These are phyloP conservation scores for Melanostigma gelatinosum DNA, from an alignment of 2,113 vertebrate species.

Conservation along the genomic window DNA sequence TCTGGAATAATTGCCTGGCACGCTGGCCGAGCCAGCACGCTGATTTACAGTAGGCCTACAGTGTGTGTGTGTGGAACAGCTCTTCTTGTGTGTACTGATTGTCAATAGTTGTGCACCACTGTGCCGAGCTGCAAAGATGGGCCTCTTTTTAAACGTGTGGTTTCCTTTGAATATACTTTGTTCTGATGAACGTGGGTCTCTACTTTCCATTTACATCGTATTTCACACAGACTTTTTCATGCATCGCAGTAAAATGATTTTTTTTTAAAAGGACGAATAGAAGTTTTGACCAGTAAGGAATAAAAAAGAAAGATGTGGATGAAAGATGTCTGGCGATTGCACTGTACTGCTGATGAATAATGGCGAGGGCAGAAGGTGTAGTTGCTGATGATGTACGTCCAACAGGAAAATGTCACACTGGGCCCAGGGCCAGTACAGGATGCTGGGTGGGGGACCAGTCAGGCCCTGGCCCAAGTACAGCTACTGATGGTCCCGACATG, in stretches of 20 bases:
- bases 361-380: background rate
- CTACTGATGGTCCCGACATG: background rate
- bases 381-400: constrained; percentile 2
- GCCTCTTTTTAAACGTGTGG: background rate
- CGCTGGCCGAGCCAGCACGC: constrained; percentile 8
- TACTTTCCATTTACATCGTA: background rate
- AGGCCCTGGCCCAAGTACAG: background rate
- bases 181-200: background rate
- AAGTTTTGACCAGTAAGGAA: background rate
- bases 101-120: background rate
- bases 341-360: background rate
- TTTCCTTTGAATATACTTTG: background rate
- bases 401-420: background rate
- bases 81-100: constrained; percentile 21
- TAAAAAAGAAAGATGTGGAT: background rate
- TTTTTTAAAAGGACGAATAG: background rate
- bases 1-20: constrained; percentile 26
- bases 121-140: background rate
- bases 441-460: background rate
- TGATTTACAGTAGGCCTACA: constrained; percentile 4
- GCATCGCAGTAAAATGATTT: background rate
- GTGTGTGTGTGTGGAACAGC: constrained; percentile 1
- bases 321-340: background rate
- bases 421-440: constrained; percentile 3
- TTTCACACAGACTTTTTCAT: background rate